Percentiles rank a stretch among this genome's conserved stretches.
Conservation (phyloP, 2,888 invertebrate genomes). For the Anagyrus pseudococci region DNA sequence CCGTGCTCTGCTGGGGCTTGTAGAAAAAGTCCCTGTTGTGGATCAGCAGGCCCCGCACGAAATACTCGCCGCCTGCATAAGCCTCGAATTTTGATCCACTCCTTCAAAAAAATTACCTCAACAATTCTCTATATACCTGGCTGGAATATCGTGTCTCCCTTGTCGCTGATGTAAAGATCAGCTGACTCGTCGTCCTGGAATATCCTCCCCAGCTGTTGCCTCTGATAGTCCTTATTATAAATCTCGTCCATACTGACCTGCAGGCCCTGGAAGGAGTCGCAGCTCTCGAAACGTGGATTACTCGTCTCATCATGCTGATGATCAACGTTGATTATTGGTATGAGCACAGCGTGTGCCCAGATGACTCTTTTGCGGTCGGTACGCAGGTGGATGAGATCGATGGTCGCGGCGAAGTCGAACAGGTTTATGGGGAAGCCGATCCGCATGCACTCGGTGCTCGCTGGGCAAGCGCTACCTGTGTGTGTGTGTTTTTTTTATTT, state of each 20-base stretch:
- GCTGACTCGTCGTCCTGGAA: neutral
- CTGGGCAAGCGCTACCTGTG: neutral
- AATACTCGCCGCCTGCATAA: constrained; percentile 1
- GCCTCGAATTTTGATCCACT: neutral
- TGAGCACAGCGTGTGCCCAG: constrained; percentile 6
- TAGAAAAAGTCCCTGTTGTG: constrained; percentile 6
- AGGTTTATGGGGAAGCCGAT: constrained; percentile 3
- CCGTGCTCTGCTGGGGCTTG: constrained; percentile 3
- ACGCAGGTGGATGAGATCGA: constrained; percentile 5
- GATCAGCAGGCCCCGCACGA: constrained; percentile 6
- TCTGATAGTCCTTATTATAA: constrained; percentile 3
- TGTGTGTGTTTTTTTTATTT: neutral
- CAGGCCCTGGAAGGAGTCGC: neutral
- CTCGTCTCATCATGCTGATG: neutral
- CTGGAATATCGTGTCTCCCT: neutral
- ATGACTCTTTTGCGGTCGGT: neutral
- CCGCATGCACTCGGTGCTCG: neutral
- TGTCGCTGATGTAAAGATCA: neutral
- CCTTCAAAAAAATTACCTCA: neutral
- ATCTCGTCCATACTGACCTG: neutral
- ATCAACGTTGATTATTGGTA: neutral
- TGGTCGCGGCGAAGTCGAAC: neutral
- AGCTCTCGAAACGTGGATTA: neutral
- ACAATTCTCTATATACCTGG: neutral
- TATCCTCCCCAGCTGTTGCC: neutral